Conservation (phyloP, 2,113 vertebrate species). For the Psettodes erumei region DNA sequence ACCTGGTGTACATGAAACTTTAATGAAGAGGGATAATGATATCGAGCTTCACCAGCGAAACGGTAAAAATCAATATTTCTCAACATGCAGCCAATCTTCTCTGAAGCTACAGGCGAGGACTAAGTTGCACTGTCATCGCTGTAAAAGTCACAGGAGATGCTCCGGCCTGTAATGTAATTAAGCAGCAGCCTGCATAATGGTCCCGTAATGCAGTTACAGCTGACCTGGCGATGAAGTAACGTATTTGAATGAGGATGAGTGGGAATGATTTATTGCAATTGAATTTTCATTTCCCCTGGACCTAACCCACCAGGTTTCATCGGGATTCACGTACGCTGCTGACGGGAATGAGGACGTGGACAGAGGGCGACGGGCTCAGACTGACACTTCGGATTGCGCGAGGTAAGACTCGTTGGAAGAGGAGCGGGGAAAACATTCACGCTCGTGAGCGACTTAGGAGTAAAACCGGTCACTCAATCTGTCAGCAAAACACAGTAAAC, state of each 20-base stretch:
- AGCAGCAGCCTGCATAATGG: slow-evolving; percentile 21
- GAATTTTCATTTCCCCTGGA: too few species aligned
- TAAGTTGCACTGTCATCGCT: slow-evolving; percentile 1
- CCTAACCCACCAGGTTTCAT: neutral
- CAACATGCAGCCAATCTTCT: neutral
- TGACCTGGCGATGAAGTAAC: slow-evolving; percentile 30
- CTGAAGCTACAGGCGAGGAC: neutral
- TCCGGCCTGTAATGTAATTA: slow-evolving; percentile 49
- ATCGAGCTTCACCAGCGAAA: neutral
- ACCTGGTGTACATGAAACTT: slow-evolving; percentile 36
- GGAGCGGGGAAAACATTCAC: neutral
- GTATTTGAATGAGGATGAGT: neutral
- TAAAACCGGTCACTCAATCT: neutral
- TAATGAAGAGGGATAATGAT: slow-evolving; percentile 31
- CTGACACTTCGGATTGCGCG: neutral
- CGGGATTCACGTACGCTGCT: neutral
- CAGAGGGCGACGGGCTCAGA: neutral
- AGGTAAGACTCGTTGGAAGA: neutral
- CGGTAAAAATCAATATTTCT: slow-evolving; percentile 11
- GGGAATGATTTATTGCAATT: slow-evolving; percentile 27
- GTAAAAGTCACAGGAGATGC: slow-evolving; percentile 32
- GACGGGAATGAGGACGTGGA: neutral
- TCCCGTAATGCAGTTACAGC: slow-evolving; percentile 44
- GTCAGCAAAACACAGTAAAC: neutral
- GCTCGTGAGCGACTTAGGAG: neutral